Evolutionary conservation across 2,888 invertebrate genomes (phyloP).

Genomic region (Microdon myrmicae): DNA sequence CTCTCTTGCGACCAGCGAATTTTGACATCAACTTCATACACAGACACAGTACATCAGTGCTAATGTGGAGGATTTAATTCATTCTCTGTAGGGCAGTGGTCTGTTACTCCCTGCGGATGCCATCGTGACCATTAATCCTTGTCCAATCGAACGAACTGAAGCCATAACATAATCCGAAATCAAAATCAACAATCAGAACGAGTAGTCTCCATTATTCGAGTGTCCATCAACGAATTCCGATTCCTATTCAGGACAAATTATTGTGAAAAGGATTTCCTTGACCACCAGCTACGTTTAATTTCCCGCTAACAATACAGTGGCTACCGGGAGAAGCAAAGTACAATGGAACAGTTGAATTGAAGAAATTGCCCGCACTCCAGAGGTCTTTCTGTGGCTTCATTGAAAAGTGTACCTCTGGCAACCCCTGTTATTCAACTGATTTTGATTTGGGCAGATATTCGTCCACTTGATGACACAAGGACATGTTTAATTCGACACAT

Average conservation of each 20-base stretch:
- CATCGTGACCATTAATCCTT: too few species aligned
- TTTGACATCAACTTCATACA: constrained; percentile 24
- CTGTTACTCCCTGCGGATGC: too few species aligned
- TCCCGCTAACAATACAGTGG: constrained; percentile 32
- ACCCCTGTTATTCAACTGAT: background rate
- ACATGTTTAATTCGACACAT: constrained; percentile 33
- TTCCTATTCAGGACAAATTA: constrained; percentile 25
- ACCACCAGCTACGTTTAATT: constrained; percentile 38
- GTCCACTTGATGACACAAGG: constrained; percentile 36
- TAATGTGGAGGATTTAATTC: too few species aligned
- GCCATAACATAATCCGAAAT: background rate
- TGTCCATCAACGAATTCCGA: constrained; percentile 7
- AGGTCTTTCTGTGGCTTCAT: constrained; percentile 6
- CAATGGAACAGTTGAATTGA: constrained; percentile 25
- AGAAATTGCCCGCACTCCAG: constrained; percentile 11
- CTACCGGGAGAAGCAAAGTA: constrained; percentile 7
- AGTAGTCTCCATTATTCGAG: constrained; percentile 8
- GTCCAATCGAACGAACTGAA: too few species aligned
- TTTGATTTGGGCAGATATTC: constrained; percentile 1
- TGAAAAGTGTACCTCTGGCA: background rate
- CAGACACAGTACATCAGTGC: background rate
- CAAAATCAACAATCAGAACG: constrained; percentile 17
- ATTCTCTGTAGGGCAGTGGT: too few species aligned
- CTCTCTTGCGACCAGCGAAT: constrained; percentile 16
- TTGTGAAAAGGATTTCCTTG: constrained; percentile 31